Evolutionary conservation across 2,888 invertebrate species (phyloP).

Genomic region (Chaitophorus viminalis): DNA sequence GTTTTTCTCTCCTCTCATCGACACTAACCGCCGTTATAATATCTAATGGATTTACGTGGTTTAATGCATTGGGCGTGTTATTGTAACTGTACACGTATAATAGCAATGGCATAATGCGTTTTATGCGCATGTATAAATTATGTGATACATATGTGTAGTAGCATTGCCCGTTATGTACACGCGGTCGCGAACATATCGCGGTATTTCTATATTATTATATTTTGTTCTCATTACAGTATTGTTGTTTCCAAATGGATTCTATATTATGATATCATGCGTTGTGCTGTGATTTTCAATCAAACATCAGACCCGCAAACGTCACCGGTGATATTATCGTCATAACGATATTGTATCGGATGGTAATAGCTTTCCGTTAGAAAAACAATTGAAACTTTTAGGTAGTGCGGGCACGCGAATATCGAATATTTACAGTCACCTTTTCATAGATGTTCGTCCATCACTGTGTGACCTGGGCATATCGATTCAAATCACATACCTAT

Average conservation of each 20-base stretch:
- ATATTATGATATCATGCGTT: no score
- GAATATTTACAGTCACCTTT: no score
- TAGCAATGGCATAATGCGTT: not conserved
- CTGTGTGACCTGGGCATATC: no score
- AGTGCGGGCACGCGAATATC: no score
- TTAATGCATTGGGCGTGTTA: not conserved
- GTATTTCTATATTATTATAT: not conserved
- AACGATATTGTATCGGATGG: no score
- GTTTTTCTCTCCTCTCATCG: not conserved
- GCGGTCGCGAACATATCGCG: not conserved
- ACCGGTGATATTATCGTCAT: not conserved
- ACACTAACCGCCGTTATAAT: not conserved
- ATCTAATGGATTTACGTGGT: constrained; percentile 5
- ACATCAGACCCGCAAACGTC: no score
- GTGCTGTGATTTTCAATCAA: not conserved
- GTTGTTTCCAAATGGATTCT: not conserved
- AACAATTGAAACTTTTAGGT: no score
- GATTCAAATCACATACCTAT: no score
- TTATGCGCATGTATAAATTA: not conserved
- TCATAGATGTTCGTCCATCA: no score
- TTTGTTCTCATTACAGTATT: not conserved
- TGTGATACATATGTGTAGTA: no score
- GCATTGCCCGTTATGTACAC: not conserved
- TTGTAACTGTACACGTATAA: not conserved
- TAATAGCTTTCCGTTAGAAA: not conserved